Percentiles rank a stretch among this genome's conserved stretches.
These are phyloP conservation scores for Dufourea novaeangliae DNA, from an alignment of 1,140 invertebrate species.

Conservation along the genomic window DNA sequence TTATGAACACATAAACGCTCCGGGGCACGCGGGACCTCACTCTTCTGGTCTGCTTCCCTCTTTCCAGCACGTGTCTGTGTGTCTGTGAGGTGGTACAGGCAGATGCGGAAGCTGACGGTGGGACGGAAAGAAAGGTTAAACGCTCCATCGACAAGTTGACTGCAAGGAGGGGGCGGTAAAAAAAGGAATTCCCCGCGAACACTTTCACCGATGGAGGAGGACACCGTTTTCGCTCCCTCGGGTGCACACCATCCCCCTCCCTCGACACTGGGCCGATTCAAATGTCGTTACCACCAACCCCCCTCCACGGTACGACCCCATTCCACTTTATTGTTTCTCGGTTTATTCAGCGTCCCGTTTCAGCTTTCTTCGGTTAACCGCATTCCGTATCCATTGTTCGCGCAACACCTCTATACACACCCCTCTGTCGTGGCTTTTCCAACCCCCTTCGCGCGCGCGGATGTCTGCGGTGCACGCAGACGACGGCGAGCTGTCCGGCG, in stretches of 20 bases:
- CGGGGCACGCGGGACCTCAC: slow-evolving; percentile 40
- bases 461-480: neutral
- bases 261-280: slow-evolving; percentile 52
- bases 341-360: slow-evolving; percentile 52
- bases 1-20: slow-evolving; percentile 76
- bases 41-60: neutral
- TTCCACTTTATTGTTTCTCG: slow-evolving; percentile 62
- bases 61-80: slow-evolving; percentile 13
- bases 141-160: slow-evolving; percentile 55
- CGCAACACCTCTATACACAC: slow-evolving; percentile 17
- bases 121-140: slow-evolving; percentile 65
- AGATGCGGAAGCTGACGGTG: neutral
- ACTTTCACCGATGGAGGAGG: slow-evolving; percentile 48
- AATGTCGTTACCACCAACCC: slow-evolving; percentile 60
- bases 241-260: slow-evolving; percentile 42
- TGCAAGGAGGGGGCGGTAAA: neutral
- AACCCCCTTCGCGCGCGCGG: neutral
- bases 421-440: slow-evolving; percentile 41
- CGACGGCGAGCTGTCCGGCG: neutral
- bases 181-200: slow-evolving; percentile 40
- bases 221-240: slow-evolving; percentile 43
- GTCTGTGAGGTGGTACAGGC: neutral
- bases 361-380: slow-evolving; percentile 63
- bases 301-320: slow-evolving; percentile 16
- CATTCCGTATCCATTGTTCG: slow-evolving; percentile 43